Evolutionary conservation across 2,113 vertebrate genomes (phyloP).

Genomic region (Hyperopisus bebe): DNA sequence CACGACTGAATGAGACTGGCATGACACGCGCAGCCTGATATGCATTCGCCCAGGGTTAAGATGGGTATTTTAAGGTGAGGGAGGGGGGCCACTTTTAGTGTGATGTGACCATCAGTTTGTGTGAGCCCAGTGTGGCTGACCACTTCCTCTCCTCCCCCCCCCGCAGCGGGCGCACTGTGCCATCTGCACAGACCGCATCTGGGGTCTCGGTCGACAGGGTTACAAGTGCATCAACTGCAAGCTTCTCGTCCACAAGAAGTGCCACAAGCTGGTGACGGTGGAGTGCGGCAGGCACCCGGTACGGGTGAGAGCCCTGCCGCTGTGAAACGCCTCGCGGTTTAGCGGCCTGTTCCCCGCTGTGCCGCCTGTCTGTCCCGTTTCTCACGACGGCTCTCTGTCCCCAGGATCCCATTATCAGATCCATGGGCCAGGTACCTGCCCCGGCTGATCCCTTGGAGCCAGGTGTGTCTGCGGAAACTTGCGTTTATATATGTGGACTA

Average conservation of each 20-base stretch:
- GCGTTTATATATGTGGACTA: neutral
- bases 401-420: constrained; percentile 73
- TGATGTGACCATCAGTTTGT: neutral
- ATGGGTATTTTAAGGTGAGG: neutral
- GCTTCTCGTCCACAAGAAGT: constrained; percentile 96
- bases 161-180: constrained; percentile 91
- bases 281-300: constrained; percentile 80
- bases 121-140: neutral
- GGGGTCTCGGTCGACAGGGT: constrained; percentile 94
- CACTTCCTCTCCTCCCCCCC: constrained; percentile 9
- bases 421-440: constrained; percentile 63
- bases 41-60: neutral
- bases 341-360: neutral
- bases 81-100: neutral
- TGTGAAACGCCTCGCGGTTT: neutral
- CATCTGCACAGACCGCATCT: constrained; percentile 94
- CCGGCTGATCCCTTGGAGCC: constrained; percentile 72
- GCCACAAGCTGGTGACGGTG: constrained; percentile 85
- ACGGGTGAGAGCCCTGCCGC: constrained; percentile 43
- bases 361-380: neutral
- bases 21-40: neutral
- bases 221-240: constrained; percentile 99
- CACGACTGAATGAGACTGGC: neutral
- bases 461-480: constrained; percentile 55
- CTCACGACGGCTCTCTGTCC: constrained; percentile 33